These are phyloP conservation scores for Galemys pyrenaicus DNA, from an alignment of 2,113 vertebrate genomes.

Conservation along the genomic window DNA sequence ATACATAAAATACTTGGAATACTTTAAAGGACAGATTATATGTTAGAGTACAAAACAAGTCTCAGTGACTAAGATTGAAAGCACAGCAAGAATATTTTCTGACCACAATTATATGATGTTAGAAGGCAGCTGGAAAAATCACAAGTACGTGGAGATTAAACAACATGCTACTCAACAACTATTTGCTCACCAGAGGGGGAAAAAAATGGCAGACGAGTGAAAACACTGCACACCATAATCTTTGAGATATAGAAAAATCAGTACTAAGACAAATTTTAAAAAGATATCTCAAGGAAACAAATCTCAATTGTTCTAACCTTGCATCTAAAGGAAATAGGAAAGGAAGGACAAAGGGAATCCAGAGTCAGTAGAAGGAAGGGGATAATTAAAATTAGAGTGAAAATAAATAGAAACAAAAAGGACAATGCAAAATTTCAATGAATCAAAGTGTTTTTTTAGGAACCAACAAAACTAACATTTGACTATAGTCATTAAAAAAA, in stretches of 20 bases:
- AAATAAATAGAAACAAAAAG: neutral
- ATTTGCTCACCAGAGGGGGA: neutral
- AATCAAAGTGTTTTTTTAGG: neutral
- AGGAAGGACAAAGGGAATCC: neutral
- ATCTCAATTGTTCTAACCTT: neutral
- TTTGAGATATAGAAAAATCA: neutral
- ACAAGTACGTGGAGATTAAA: neutral
- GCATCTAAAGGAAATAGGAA: neutral
- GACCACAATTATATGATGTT: neutral
- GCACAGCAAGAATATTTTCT: neutral
- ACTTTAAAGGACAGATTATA: neutral
- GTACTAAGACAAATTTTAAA: neutral
- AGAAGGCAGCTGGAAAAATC: neutral
- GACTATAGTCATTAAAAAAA: neutral
- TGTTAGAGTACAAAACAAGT: neutral
- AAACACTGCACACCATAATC: neutral
- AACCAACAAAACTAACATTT: neutral
- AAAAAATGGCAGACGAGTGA: neutral
- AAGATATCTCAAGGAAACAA: neutral
- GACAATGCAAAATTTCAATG: neutral
- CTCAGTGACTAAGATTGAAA: neutral
- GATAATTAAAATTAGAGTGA: neutral
- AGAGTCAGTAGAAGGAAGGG: neutral
- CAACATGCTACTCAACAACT: neutral
- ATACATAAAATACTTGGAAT: too few species aligned